Evolutionary conservation across 2,113 vertebrate genomes (phyloP), one percentile per base, ranked within the genome.

Genomic region (Malurus elegans): DNA sequence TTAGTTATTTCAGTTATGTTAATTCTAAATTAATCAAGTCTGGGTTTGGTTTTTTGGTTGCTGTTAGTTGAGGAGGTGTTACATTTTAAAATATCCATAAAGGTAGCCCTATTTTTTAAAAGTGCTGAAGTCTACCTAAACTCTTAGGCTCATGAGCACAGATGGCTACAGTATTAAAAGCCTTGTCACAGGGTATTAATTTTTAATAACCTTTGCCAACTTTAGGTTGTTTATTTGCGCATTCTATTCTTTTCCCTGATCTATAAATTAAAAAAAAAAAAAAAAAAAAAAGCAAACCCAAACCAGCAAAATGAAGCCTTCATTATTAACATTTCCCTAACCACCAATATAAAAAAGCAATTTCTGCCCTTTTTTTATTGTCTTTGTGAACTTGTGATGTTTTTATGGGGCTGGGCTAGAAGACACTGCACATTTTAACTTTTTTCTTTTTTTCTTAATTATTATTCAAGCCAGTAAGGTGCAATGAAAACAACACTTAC

Each of bases 141-240:
- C 8, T 61, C 20, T 71, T 71, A 64, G 23, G 11, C 20, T 79
- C 31, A 61, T 53, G 72, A 72, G 54, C 50, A 82, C 93, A 92
- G 79, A 94, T 73, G 92, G 79, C 56, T 72, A 65, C 47, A 79
- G 5, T 85, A 90, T 80, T 92, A 89, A 96, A 94, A 93, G 9
- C 26, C 38, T 38, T 88, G 42, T 83, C 40, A 86, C 4, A 72
- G 32, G 15, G 16, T 28, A 88, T 94, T 81, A 40, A 67, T 71
- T 92, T 94, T 95, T 96, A 95, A 97, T 92, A 83, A 91, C 28
- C 53, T 76, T 93, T 93, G 18, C 32, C 86, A 85, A 54, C 31
- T 67, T 84, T 75, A 76, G 7, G 18, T 44, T 48, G 16, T 74
- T 80, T 90, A 72, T 76, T 89, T 85, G 62, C 79, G 28, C n/a